These are phyloP conservation scores for Penaeus indicus DNA, from an alignment of 1,140 invertebrate species.

Conservation along the genomic window DNA sequence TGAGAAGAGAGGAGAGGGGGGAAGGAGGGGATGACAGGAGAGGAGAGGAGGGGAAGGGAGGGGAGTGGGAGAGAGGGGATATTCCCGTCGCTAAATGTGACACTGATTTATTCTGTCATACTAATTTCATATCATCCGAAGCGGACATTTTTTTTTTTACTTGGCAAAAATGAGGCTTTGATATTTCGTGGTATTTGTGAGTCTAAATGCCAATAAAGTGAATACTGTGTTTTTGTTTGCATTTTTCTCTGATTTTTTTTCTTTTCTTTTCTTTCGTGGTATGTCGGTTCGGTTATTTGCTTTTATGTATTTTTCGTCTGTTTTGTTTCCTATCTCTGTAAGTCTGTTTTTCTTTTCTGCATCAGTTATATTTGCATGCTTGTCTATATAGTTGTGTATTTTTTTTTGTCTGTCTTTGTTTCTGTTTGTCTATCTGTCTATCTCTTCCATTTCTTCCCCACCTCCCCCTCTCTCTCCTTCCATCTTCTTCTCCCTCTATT, in stretches of 20 bases:
- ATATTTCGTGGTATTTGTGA: too few relatives aligned
- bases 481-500: neutral
- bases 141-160: neutral
- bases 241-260: too few relatives aligned
- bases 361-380: neutral
- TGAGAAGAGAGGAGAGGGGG: neutral
- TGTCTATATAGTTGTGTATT: constrained; percentile 1
- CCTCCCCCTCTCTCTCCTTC: neutral
- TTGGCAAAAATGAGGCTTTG: neutral
- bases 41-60: neutral
- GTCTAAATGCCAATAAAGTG: too few relatives aligned
- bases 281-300: too few relatives aligned
- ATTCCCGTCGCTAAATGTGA: neutral
- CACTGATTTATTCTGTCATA: neutral
- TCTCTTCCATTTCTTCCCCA: neutral
- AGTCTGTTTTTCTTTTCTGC: neutral
- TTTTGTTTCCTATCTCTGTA: neutral
- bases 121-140: constrained; percentile 19
- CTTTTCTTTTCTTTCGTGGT: too few relatives aligned
- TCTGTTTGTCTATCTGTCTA: constrained; percentile 18
- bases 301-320: neutral
- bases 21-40: neutral
- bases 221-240: too few relatives aligned
- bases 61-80: neutral
- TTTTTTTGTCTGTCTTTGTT: neutral